A percentile compares a stretch with the other conserved stretches of the same genome.
Conservation (phyloP, 2,113 vertebrate species). For the Oreochromis spilurus region DNA sequence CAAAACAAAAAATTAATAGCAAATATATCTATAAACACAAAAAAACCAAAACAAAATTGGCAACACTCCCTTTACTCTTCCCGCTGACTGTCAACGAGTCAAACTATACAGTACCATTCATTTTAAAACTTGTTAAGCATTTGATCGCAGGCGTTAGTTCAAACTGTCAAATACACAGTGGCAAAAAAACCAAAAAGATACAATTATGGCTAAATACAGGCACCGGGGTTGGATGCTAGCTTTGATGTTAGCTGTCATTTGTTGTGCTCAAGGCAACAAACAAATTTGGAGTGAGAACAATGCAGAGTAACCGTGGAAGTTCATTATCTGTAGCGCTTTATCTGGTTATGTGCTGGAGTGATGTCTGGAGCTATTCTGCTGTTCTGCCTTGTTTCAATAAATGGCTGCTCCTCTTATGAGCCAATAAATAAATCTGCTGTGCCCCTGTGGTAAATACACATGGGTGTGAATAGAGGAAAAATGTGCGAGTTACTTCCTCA, state of each 20-base stretch:
- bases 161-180: background rate
- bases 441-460: conserved; percentile 11
- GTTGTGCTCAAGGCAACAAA: background rate
- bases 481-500: conserved; percentile 29
- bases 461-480: background rate
- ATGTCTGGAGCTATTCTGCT: background rate
- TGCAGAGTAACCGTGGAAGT: background rate
- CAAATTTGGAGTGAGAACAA: background rate
- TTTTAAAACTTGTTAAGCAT: background rate
- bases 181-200: background rate
- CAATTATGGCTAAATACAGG: conserved; percentile 32
- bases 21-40: conserved; percentile 32
- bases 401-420: background rate
- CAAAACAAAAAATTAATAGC: background rate
- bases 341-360: background rate
- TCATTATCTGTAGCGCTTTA: background rate
- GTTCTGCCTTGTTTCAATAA: background rate
- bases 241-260: background rate
- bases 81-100: background rate
- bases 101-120: conserved; percentile 49
- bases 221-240: conserved; percentile 3
- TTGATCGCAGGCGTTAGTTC: conserved; percentile 20
- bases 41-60: background rate
- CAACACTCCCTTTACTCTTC: conserved; percentile 23
- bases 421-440: conserved; percentile 5